Conservation (phyloP, 2,797 vertebrate species). For the Falco novaeseelandiae region DNA sequence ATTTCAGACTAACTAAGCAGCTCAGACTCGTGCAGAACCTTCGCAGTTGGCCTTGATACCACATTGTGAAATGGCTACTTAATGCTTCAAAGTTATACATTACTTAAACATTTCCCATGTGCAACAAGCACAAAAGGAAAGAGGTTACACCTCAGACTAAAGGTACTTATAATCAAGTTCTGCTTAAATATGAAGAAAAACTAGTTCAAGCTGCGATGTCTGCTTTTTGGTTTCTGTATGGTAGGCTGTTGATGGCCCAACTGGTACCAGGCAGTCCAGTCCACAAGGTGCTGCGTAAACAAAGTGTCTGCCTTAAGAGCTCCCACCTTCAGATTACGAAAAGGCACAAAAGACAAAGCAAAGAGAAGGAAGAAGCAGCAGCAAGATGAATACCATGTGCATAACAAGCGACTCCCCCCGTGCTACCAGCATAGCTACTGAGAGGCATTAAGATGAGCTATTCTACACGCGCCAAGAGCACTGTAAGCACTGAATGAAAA, state of each 20-base stretch:
- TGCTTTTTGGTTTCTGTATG: not conserved
- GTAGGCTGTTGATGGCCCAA: not conserved
- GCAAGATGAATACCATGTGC: not conserved
- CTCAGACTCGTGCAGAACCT: not conserved
- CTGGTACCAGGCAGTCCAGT: not conserved
- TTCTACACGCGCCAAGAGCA: not conserved
- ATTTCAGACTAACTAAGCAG: not conserved
- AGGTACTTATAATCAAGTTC: not conserved
- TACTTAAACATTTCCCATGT: not conserved
- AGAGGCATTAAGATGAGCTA: constrained; percentile 1
- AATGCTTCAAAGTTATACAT: not conserved
- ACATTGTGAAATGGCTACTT: not conserved
- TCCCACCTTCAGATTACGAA: not conserved
- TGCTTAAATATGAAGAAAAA: not conserved
- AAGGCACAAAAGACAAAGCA: not conserved
- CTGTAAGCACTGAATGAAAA: not conserved
- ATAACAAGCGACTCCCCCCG: constrained; percentile 14
- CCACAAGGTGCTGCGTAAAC: not conserved
- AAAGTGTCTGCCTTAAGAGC: not conserved
- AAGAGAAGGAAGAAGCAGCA: constrained; percentile 9
- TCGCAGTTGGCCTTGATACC: not conserved
- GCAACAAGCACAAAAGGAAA: not conserved
- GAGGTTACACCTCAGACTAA: not conserved
- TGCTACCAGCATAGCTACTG: not conserved
- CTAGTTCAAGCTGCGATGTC: not conserved